Base-by-base conservation (phyloP, 2,113 vertebrate species). In the Vicugna pacos region DNA sequence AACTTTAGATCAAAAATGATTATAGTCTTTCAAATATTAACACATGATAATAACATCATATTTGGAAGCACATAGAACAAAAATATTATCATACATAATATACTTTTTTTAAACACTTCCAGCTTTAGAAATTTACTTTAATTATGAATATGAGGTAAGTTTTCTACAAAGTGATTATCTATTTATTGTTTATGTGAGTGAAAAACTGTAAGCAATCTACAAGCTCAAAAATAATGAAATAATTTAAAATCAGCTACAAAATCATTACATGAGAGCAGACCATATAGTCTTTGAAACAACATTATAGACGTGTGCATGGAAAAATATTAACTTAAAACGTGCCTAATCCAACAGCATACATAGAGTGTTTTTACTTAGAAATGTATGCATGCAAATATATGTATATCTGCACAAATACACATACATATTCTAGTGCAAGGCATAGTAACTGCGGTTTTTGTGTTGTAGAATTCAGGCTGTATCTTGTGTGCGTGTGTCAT, bases 201-300 rank as follows among this genome's bases (percentile, higher is more conserved):
- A 76, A 83, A 89, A 88, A 60, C 1, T 64, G 14, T 8, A 82
- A 82, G 26, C 8, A 70, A 20, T 16, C 17, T 70, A 42, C 77
- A 75, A 91, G 2, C 5, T 73, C n/a, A 80, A 48, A 91, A 95
- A 97, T 30, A 91, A 35, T 42, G 8, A 94, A 89, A 64, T 70
- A 11, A 73, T n/a, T 73, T 80, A 35, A 91, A 86, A 38, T 81
- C 54, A 64, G 6, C 7, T 84, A 86, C 14, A 50, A 77, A 91
- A 82, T 67, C 32, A 2, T 35, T 67, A 72, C 12, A 28, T 67
- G 16, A 42, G 13, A 60, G 10, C 54, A 76, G 8, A 77, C 35
- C 73, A 64, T 86, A 6, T 42, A 69, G 30, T 73, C 52, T 79
- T 50, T 80, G 7, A 58, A 90, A 65, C 46, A 77, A n/a, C 19